Percentiles rank a stretch among this genome's conserved stretches.
These are phyloP conservation scores for Probaryconus sp. DNA, from an alignment of 1,140 invertebrate species.

Conservation along the genomic window DNA sequence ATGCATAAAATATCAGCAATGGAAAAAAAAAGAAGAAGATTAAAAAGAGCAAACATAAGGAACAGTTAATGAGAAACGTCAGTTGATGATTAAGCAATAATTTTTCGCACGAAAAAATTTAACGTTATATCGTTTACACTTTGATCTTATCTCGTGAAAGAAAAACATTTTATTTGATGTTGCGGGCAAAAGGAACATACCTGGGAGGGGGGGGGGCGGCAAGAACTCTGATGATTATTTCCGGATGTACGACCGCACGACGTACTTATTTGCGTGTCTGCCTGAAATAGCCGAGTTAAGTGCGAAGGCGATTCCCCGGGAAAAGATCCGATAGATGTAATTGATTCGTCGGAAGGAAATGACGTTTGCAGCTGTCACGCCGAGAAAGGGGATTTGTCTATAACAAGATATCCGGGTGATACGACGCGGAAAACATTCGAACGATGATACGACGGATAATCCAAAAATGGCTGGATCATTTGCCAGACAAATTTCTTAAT, in stretches of 20 bases:
- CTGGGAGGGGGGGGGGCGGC: too few species aligned
- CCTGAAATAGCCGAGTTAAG: constrained; percentile 8
- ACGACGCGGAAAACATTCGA: constrained; percentile 22
- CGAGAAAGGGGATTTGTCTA: constrained; percentile 16
- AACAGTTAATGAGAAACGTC: too few species aligned
- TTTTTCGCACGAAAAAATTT: too few species aligned
- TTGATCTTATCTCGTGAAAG: too few species aligned
- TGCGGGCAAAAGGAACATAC: too few species aligned
- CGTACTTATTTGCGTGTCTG: constrained; percentile 11
- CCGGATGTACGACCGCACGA: neutral
- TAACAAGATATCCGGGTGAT: constrained; percentile 19
- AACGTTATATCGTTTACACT: too few species aligned
- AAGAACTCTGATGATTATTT: constrained; percentile 11
- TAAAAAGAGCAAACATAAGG: too few species aligned
- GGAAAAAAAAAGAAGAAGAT: too few species aligned
- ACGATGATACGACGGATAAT: constrained; percentile 3
- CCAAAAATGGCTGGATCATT: neutral
- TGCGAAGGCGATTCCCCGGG: constrained; percentile 28
- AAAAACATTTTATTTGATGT: too few species aligned
- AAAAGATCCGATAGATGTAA: constrained; percentile 42
- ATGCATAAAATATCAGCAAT: too few species aligned
- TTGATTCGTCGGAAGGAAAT: constrained; percentile 57
- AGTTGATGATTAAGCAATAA: too few species aligned
- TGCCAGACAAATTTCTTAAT: neutral
- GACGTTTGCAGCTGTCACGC: constrained; percentile 39